phyloP scores from a whole-genome alignment of 2,888 invertebrate genomes.

The Phyllotreta cruciferae region DNA sequence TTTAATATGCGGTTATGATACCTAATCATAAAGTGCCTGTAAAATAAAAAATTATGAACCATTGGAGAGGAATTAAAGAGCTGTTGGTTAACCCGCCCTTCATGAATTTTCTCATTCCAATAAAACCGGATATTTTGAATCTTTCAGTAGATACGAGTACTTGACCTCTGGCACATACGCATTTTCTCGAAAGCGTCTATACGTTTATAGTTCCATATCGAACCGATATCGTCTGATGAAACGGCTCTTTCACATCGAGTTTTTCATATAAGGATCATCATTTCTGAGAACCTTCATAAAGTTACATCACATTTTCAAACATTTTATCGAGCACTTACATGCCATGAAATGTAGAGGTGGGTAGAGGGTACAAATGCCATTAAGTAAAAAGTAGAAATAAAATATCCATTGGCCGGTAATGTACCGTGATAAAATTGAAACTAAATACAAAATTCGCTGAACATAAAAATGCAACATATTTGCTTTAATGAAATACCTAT shows the following conservation, averaged over 20 bases:
- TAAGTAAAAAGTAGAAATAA: neutral
- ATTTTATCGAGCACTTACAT: conserved; percentile 27
- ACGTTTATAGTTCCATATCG: conserved; percentile 25
- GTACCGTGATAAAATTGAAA: neutral
- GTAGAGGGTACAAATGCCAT: neutral
- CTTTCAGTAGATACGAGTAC: neutral
- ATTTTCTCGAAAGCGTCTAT: conserved; percentile 17
- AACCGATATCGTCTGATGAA: conserved; percentile 22
- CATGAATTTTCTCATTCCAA: too few relatives aligned
- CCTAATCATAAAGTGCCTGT: too few relatives aligned
- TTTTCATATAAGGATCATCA: conserved; percentile 26
- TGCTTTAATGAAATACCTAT: too few relatives aligned
- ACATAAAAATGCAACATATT: too few relatives aligned
- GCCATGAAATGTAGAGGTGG: conserved; percentile 22
- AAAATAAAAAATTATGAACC: too few relatives aligned
- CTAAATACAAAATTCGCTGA: neutral
- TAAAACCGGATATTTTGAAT: neutral
- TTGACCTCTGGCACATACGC: conserved; percentile 15
- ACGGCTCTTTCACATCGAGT: conserved; percentile 22
- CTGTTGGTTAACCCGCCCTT: too few relatives aligned
- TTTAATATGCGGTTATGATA: too few relatives aligned
- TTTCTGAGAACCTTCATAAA: conserved; percentile 29
- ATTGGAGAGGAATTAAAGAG: too few relatives aligned
- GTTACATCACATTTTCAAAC: conserved; percentile 28
- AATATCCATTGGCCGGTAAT: neutral